Conservation (phyloP, 2,113 vertebrate species). For the Pelecanus crispus region DNA sequence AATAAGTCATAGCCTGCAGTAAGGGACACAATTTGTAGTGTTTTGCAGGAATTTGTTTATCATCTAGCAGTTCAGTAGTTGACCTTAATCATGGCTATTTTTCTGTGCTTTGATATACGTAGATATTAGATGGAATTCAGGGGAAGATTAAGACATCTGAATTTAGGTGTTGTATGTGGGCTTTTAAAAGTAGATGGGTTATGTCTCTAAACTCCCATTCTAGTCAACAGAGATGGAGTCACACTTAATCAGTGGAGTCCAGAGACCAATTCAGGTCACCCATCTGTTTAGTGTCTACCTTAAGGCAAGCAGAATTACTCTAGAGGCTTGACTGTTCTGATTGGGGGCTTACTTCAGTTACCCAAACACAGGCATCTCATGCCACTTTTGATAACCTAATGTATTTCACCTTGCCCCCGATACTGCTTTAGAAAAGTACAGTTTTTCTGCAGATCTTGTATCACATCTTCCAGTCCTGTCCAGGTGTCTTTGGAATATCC, state of each 20-base stretch:
- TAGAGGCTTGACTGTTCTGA: neutral
- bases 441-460: neutral
- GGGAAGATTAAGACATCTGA: neutral
- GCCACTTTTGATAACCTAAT: neutral
- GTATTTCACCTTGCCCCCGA: neutral
- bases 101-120: neutral
- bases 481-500: neutral
- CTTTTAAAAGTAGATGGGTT: neutral
- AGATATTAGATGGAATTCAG: neutral
- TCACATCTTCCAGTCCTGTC: neutral
- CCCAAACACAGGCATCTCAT: neutral
- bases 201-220: neutral
- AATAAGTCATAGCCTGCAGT: neutral
- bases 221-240: neutral
- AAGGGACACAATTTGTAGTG: neutral
- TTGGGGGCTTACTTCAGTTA: neutral
- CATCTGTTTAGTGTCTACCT: neutral
- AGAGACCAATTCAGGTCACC: neutral
- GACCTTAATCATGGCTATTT: neutral
- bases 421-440: neutral
- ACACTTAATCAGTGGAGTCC: neutral
- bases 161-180: neutral
- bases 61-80: neutral
- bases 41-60: neutral
- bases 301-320: neutral